These are phyloP conservation scores for Pimephales promelas DNA, from an alignment of 2,113 vertebrate species.

Conservation along the genomic window DNA sequence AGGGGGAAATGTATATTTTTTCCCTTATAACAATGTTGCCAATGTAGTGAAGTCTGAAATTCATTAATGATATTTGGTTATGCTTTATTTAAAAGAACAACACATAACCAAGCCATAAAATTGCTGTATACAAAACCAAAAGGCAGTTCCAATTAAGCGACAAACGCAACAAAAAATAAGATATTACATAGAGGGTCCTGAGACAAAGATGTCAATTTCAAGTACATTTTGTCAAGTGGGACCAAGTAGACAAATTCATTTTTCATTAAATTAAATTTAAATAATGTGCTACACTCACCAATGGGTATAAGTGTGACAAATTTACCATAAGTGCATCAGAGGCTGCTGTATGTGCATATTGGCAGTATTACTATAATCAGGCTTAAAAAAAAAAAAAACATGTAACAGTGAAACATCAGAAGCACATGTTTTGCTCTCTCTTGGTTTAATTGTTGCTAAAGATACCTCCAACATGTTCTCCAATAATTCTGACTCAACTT, in stretches of 20 bases:
- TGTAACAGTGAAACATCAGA: background rate
- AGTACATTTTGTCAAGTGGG: slow-evolving; percentile 5
- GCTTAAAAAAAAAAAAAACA: background rate
- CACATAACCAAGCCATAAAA: background rate
- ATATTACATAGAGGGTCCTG: background rate
- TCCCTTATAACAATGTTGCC: background rate
- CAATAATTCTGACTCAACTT: background rate
- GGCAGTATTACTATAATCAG: background rate
- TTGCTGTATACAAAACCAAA: background rate
- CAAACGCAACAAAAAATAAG: background rate
- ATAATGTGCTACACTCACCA: slow-evolving; percentile 36
- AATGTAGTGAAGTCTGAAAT: background rate
- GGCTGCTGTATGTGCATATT: background rate
- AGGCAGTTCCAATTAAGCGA: background rate
- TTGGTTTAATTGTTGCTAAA: background rate
- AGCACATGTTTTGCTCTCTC: background rate
- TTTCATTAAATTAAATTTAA: background rate
- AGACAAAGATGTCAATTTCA: background rate
- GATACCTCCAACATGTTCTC: background rate
- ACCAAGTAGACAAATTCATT: background rate
- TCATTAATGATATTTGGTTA: background rate
- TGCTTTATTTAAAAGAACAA: background rate
- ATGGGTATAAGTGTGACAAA: background rate
- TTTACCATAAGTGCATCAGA: slow-evolving; percentile 11
- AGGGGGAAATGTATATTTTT: background rate